phyloP scores from a whole-genome alignment of 1,140 invertebrate genomes.

The Drosophila suzukii region DNA sequence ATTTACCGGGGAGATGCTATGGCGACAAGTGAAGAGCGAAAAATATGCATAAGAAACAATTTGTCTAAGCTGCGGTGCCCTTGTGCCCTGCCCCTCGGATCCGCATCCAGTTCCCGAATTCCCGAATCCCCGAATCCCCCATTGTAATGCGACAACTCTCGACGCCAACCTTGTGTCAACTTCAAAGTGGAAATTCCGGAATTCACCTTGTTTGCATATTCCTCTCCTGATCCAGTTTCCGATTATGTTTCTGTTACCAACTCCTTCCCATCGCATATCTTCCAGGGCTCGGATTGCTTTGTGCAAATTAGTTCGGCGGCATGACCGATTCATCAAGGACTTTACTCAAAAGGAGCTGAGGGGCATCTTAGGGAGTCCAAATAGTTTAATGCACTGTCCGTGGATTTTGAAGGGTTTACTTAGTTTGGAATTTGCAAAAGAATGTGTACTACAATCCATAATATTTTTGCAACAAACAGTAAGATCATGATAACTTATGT shows the following conservation, averaged over 20 bases:
- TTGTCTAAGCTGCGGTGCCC: conserved; percentile 56
- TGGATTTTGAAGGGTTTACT: too few species aligned
- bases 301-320: conserved; percentile 45
- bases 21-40: conserved; percentile 26
- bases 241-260: conserved; percentile 5
- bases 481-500: too few species aligned
- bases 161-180: conserved; percentile 35
- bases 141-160: conserved; percentile 42
- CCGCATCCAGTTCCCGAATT: not conserved
- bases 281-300: conserved; percentile 34
- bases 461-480: too few species aligned
- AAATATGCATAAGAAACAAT: conserved; percentile 73
- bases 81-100: not conserved
- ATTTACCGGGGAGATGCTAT: conserved; percentile 56
- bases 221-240: conserved; percentile 11
- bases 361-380: not conserved
- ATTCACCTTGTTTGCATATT: conserved; percentile 37
- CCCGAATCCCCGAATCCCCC: not conserved
- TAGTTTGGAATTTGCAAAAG: too few species aligned
- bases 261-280: conserved; percentile 13
- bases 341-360: not conserved
- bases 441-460: too few species aligned
- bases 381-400: too few species aligned
- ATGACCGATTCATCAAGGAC: conserved; percentile 23
- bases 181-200: conserved; percentile 48